Percentiles rank a stretch among this genome's conserved stretches.
Evolutionary conservation across 2,797 vertebrate species (phyloP).

Genomic region (Threskiornis aethiopicus): DNA sequence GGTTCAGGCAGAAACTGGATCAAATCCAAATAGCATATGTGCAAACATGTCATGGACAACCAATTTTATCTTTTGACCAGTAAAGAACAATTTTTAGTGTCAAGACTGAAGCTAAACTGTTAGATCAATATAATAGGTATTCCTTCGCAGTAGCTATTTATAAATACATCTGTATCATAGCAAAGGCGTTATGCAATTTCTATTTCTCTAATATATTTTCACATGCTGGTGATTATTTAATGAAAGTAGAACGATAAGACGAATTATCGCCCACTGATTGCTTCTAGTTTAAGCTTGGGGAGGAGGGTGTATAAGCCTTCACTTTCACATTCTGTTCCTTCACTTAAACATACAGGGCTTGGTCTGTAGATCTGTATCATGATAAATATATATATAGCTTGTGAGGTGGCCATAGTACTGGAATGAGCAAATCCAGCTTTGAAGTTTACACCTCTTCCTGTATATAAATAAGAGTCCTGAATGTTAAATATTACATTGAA

Average conservation of each 20-base stretch:
- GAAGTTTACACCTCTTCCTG: slow-evolving; percentile 88
- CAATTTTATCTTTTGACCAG: background rate
- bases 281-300: slow-evolving; percentile 68
- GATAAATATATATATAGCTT: slow-evolving; percentile 71
- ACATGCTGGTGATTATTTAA: slow-evolving; percentile 58
- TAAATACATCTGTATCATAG: background rate
- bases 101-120: background rate
- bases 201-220: background rate
- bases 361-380: slow-evolving; percentile 48
- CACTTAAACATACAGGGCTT: slow-evolving; percentile 52
- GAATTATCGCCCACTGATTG: slow-evolving; percentile 67
- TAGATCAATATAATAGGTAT: background rate
- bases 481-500: slow-evolving; percentile 65
- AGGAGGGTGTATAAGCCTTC: slow-evolving; percentile 44
- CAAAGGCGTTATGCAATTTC: background rate
- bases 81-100: background rate
- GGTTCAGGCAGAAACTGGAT: background rate
- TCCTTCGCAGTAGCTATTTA: background rate
- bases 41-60: background rate
- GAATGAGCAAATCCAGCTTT: slow-evolving; percentile 89
- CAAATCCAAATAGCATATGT: background rate
- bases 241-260: slow-evolving; percentile 55
- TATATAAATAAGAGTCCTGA: slow-evolving; percentile 91
- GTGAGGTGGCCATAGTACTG: slow-evolving; percentile 85
- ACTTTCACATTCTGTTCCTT: slow-evolving; percentile 29